phyloP scores from a whole-genome alignment of 2,113 vertebrate genomes.

The Oryzias melastigma region DNA sequence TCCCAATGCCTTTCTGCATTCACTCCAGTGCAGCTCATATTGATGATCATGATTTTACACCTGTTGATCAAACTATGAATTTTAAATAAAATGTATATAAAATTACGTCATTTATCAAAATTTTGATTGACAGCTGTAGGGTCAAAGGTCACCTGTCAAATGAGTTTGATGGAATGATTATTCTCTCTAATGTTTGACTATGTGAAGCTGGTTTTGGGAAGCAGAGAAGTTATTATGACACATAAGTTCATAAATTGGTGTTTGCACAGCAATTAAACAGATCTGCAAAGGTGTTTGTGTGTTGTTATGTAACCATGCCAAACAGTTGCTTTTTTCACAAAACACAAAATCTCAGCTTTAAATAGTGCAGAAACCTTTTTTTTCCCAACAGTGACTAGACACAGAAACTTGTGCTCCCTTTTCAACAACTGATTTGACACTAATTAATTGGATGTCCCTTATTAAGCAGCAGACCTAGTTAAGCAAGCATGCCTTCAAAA shows the following conservation, averaged over 20 bases:
- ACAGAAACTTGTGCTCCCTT: constrained; percentile 72
- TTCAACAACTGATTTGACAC: constrained; percentile 72
- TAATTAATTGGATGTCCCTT: constrained; percentile 78
- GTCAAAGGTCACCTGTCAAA: too few relatives aligned
- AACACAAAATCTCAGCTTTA: constrained; percentile 57
- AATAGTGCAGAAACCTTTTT: constrained; percentile 53
- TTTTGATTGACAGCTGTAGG: too few relatives aligned
- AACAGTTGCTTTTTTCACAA: constrained; percentile 20
- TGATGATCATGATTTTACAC: too few relatives aligned
- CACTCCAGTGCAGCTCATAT: too few relatives aligned
- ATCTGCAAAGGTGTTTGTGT: constrained; percentile 35
- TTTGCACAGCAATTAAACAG: constrained; percentile 51
- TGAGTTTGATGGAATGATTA: neutral
- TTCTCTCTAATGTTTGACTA: constrained; percentile 1
- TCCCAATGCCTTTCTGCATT: too few relatives aligned
- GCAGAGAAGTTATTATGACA: neutral
- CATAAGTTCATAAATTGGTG: constrained; percentile 13
- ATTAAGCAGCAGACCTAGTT: constrained; percentile 77
- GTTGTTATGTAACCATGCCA: constrained; percentile 30
- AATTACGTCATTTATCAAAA: too few relatives aligned
- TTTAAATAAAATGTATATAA: too few relatives aligned
- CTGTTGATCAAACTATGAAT: too few relatives aligned
- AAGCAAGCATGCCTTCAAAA: constrained; percentile 65
- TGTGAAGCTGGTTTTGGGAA: neutral
- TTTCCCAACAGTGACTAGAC: constrained; percentile 67